Evolutionary conservation across 92 coral and sea anemone species (phyloP).

Genomic region (Siderastrea radians): DNA sequence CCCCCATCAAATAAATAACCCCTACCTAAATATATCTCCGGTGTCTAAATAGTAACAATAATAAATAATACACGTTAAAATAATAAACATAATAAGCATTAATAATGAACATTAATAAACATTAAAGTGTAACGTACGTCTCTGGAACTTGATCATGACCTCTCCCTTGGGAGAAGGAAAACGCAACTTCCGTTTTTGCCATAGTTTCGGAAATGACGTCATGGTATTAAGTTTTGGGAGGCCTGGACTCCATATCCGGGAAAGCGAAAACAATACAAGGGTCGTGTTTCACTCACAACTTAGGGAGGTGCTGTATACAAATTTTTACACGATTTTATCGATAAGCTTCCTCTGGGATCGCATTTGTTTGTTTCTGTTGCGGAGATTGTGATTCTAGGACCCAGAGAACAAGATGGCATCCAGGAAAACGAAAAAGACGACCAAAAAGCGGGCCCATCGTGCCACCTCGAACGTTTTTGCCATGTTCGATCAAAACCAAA

Average conservation of each 20-base stretch:
- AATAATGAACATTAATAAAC: too few relatives aligned
- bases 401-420: slow-evolving; percentile 70
- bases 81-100: too few relatives aligned
- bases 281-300: slow-evolving; percentile 1
- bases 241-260: slow-evolving; percentile 31
- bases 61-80: too few relatives aligned
- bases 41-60: too few relatives aligned
- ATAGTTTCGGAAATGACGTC: slow-evolving; percentile 11
- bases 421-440: slow-evolving; percentile 91
- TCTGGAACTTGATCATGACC: too few relatives aligned
- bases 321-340: background rate
- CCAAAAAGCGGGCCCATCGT: slow-evolving; percentile 96
- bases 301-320: slow-evolving; percentile 29
- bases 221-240: background rate
- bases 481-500: slow-evolving; percentile 98
- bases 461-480: slow-evolving; percentile 99
- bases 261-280: background rate
- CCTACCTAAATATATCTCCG: too few relatives aligned
- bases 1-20: too few relatives aligned
- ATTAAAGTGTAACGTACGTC: too few relatives aligned
- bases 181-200: background rate
- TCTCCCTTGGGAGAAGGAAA: background rate
- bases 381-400: background rate
- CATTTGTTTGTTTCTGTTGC: background rate
- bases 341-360: background rate